Conservation (phyloP, 2,888 invertebrate species). For the Phasia obesa region DNA sequence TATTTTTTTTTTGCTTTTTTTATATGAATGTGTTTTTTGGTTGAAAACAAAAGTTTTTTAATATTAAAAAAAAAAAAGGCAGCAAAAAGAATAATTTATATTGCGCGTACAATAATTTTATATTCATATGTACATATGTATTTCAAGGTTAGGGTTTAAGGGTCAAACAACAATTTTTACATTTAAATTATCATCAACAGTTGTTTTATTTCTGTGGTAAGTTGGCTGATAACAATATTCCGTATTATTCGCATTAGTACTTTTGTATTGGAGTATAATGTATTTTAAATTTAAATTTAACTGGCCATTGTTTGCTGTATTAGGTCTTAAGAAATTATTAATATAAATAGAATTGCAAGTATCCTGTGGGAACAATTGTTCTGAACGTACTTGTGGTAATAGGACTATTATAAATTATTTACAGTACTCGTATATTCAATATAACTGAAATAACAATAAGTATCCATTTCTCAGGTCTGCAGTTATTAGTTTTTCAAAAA, state of each 20-base stretch:
- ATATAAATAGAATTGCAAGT: no score
- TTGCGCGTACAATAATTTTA: no score
- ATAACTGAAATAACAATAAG: no score
- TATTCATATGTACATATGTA: slow-evolving; percentile 32
- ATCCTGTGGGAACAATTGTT: no score
- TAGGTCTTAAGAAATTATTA: no score
- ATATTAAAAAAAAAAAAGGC: slow-evolving; percentile 7
- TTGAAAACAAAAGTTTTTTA: slow-evolving; percentile 51
- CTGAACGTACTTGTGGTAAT: no score
- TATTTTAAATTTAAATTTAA: background rate
- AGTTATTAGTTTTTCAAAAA: no score
- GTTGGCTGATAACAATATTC: slow-evolving; percentile 31
- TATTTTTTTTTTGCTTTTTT: slow-evolving; percentile 27
- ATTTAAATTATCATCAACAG: slow-evolving; percentile 34
- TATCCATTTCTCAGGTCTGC: no score
- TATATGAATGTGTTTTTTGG: slow-evolving; percentile 27
- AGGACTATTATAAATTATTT: no score
- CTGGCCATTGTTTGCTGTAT: no score
- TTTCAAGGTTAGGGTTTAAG: slow-evolving; percentile 65
- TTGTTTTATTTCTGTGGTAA: slow-evolving; percentile 12
- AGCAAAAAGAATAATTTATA: slow-evolving; percentile 16
- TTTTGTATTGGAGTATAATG: background rate
- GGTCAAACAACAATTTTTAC: slow-evolving; percentile 43
- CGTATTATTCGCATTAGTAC: background rate
- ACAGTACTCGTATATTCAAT: no score